phyloP scores from a whole-genome alignment of 1,140 invertebrate species.

The Sarcophaga bullata region DNA sequence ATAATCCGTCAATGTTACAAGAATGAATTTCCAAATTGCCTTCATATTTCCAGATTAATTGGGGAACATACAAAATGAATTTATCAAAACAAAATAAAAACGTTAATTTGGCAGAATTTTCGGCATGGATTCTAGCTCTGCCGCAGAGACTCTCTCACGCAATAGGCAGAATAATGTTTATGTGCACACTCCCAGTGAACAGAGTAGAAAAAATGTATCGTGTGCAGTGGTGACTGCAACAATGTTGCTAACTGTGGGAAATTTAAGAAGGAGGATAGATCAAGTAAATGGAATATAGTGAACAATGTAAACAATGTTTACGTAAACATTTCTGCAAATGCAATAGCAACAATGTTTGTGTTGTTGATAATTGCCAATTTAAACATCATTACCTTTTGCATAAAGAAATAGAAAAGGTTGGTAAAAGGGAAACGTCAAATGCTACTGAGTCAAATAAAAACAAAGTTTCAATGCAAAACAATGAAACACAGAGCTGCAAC shows the following conservation, averaged over 20 bases:
- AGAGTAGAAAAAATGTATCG: neutral
- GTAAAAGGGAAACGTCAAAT: neutral
- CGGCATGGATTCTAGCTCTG: neutral
- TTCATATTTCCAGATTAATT: constrained; percentile 4
- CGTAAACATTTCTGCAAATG: neutral
- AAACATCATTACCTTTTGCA: constrained; percentile 1
- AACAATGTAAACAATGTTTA: constrained; percentile 25
- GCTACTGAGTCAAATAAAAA: neutral
- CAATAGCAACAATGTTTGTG: constrained; percentile 22
- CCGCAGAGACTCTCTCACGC: neutral
- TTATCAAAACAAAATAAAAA: constrained; percentile 21
- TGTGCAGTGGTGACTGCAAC: neutral
- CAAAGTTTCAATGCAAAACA: neutral
- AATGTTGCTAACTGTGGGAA: neutral
- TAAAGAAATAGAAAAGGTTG: constrained; percentile 3
- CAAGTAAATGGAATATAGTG: constrained; percentile 23
- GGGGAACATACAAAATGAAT: neutral
- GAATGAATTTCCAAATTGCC: neutral
- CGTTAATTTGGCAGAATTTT: neutral
- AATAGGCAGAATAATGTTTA: neutral
- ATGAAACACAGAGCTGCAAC: neutral
- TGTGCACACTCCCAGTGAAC: neutral
- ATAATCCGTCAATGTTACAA: neutral
- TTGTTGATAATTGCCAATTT: neutral
- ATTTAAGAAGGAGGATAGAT: constrained; percentile 10